A percentile compares a stretch with the other conserved stretches of the same genome.
These are phyloP conservation scores for Amphipoea oculea DNA, from an alignment of 2,888 invertebrate genomes.

Conservation along the genomic window DNA sequence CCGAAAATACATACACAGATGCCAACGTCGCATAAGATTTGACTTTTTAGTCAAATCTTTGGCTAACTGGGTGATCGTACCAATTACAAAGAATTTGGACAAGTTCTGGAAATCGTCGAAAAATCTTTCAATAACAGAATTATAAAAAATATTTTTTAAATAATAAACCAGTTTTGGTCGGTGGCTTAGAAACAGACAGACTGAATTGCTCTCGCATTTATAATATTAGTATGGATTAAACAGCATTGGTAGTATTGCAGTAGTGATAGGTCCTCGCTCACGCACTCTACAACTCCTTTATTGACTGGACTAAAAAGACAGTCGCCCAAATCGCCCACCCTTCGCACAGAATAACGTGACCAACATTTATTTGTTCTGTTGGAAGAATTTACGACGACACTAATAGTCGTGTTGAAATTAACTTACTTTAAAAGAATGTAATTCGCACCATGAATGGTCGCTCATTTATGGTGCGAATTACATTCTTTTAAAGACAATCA, in stretches of 20 bases:
- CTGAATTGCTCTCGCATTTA: too few relatives aligned
- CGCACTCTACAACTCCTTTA: background rate
- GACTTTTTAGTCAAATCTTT: background rate
- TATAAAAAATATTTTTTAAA: too few relatives aligned
- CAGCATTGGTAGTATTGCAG: too few relatives aligned
- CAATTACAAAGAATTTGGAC: background rate
- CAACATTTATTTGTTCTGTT: background rate
- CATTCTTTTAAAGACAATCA: background rate
- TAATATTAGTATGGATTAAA: too few relatives aligned
- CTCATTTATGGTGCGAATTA: background rate
- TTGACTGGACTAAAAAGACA: background rate
- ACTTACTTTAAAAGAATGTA: too few relatives aligned
- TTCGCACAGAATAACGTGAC: background rate
- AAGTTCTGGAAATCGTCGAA: background rate
- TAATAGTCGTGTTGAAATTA: background rate
- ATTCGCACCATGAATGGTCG: too few relatives aligned
- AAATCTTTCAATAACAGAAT: too few relatives aligned
- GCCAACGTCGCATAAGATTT: background rate
- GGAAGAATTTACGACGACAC: background rate
- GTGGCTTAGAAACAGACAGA: too few relatives aligned
- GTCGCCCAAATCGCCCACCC: background rate
- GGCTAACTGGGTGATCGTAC: background rate
- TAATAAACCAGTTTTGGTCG: too few relatives aligned
- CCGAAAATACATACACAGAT: background rate
- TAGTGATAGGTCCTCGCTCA: background rate